Conservation (phyloP, 2,888 invertebrate genomes). For the Odontocerum albicorne region DNA sequence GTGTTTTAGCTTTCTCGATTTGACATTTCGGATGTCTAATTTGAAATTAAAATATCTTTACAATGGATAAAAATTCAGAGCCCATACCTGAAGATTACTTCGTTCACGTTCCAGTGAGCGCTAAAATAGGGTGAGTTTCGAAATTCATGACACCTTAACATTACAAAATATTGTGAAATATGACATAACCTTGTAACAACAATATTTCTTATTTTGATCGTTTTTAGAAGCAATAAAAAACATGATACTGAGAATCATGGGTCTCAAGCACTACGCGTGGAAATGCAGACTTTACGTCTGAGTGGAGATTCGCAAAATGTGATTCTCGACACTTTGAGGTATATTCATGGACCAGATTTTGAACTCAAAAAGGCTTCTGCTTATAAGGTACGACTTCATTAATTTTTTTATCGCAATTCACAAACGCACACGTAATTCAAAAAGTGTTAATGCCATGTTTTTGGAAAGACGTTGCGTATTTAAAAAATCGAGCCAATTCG, state of each 20-base stretch:
- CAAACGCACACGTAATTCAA: too few species aligned
- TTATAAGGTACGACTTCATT: conserved; percentile 52
- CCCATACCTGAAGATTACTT: conserved; percentile 66
- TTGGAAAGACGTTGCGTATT: too few species aligned
- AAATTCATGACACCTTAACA: conserved; percentile 1
- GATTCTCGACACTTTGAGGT: conserved; percentile 72
- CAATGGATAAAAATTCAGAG: conserved; percentile 61
- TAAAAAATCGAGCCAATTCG: too few species aligned
- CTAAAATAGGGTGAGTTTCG: conserved; percentile 59
- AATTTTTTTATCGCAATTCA: too few species aligned
- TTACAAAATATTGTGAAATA: conserved; percentile 18
- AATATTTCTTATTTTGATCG: background rate
- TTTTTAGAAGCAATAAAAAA: conserved; percentile 43
- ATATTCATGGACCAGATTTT: conserved; percentile 73
- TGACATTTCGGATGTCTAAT: conserved; percentile 15
- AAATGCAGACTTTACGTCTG: conserved; percentile 72
- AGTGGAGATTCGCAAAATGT: conserved; percentile 70
- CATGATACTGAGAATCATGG: conserved; percentile 50
- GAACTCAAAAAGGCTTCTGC: conserved; percentile 57
- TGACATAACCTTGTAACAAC: conserved; percentile 7
- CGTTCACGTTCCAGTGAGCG: conserved; percentile 61
- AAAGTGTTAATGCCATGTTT: too few species aligned
- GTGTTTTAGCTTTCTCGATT: background rate
- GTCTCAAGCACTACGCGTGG: conserved; percentile 65
- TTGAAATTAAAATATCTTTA: conserved; percentile 18